These are phyloP conservation scores for Tachuris rubrigastra DNA, from an alignment of 2,113 vertebrate genomes.

Conservation along the genomic window DNA sequence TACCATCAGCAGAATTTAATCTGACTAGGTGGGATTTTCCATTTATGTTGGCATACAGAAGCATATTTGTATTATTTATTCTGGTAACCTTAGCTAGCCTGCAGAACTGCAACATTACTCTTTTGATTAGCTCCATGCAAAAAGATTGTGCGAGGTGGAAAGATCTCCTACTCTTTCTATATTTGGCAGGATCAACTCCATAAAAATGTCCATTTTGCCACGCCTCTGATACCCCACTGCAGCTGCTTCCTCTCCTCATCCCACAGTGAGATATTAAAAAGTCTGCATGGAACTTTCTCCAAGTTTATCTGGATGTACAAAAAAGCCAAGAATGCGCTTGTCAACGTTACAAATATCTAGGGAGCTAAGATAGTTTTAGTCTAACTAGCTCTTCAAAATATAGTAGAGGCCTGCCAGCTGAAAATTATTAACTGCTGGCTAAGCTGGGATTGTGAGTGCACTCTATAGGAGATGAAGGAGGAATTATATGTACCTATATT, in stretches of 20 bases:
- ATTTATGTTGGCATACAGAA: slow-evolving; percentile 55
- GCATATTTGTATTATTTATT: slow-evolving; percentile 56
- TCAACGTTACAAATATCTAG: slow-evolving; percentile 56
- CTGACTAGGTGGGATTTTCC: slow-evolving; percentile 67
- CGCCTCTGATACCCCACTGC: slow-evolving; percentile 21
- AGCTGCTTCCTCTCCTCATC: slow-evolving; percentile 58
- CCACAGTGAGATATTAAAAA: slow-evolving; percentile 55
- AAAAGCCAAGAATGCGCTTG: slow-evolving; percentile 51
- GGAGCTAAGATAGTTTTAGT: slow-evolving; percentile 17
- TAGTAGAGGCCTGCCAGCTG: slow-evolving; percentile 2
- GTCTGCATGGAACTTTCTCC: slow-evolving; percentile 26
- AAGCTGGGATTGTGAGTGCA: background rate
- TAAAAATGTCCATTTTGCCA: slow-evolving; percentile 64
- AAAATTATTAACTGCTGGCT: slow-evolving; percentile 55
- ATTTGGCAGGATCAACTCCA: slow-evolving; percentile 42
- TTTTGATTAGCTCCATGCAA: slow-evolving; percentile 56
- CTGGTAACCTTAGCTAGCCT: slow-evolving; percentile 48
- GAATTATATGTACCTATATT: slow-evolving; percentile 30
- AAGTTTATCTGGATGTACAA: slow-evolving; percentile 45
- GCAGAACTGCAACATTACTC: slow-evolving; percentile 27
- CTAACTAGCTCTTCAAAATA: slow-evolving; percentile 36
- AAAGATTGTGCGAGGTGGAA: slow-evolving; percentile 30
- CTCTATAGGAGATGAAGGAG: background rate
- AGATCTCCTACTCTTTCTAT: slow-evolving; percentile 48
- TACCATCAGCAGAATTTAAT: slow-evolving; percentile 53